phyloP scores from a whole-genome alignment of 2,888 invertebrate genomes.

The Podabrus alpinus region DNA sequence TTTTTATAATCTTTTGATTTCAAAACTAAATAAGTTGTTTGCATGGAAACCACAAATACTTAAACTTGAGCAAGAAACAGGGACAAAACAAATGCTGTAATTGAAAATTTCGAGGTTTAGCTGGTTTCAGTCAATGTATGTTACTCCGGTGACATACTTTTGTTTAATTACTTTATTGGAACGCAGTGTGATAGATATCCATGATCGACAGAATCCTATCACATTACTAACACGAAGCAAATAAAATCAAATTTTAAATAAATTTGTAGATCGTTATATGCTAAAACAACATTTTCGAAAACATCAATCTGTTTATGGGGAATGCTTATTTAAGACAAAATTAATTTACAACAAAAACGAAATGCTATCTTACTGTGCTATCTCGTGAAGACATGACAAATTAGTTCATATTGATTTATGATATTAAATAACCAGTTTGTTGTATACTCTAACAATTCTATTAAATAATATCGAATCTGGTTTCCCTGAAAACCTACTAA shows the following conservation, averaged over 20 bases:
- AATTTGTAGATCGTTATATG: not conserved
- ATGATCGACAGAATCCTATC: not conserved
- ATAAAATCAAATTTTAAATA: not conserved
- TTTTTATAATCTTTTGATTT: not conserved
- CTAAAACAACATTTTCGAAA: not conserved
- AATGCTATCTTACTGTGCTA: not conserved
- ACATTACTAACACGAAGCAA: not conserved
- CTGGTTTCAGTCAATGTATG: not conserved
- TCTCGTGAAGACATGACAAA: not conserved
- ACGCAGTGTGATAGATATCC: not conserved
- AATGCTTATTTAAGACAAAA: not conserved
- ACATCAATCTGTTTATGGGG: not conserved
- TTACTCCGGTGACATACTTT: not conserved
- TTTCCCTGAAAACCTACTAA: slow-evolving; percentile 26
- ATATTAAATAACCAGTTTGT: not conserved
- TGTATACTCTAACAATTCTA: not conserved
- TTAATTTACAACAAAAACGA: not conserved
- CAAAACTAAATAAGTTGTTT: no score
- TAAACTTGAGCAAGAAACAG: not conserved
- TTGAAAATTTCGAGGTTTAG: not conserved
- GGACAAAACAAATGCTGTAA: not conserved
- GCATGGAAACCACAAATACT: not conserved
- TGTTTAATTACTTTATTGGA: not conserved
- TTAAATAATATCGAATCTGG: slow-evolving; percentile 24
- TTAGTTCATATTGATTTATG: not conserved